Evolutionary conservation across 2,888 invertebrate genomes (phyloP), one percentile per base, ranked within the genome.

Genomic region (Leucoma salicis): DNA sequence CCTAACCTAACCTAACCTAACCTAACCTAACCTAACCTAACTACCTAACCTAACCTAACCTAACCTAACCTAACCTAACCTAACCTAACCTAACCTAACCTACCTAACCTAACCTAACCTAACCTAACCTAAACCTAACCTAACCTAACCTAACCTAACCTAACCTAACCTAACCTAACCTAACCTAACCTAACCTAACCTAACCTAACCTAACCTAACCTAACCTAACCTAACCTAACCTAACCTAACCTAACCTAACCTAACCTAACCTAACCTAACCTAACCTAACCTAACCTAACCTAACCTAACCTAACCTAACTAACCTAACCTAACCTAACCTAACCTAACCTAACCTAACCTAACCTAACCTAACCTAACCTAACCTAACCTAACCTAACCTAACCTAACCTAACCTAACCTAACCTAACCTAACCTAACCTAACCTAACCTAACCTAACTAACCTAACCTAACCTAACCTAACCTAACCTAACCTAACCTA

Each of bases 31-130:
- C 51, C 52, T 49, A 52, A 52, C 52, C 53, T 53, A 50, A 53
- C n/a, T n/a, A n/a, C 49, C 53, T 53, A 53, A 53, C 49, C 47
- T 49, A 49, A 53, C 49, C 53, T 49, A 49, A 53, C 53, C 50
- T 50, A 53, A 49, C 53, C 53, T 49, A 53, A 49, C 53, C 53
- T 48, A 50, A 54, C 50, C 53, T 48, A 47, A 45, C 44, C 45
- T 45, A 51, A 47, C 49, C 49, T 49, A 49, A 49, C 49, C 46
- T 43, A 46, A 50, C 50, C 43, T 42, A 46, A 43, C 42, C 33
- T 36, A 43, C 39, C 41, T 32, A 32, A 39, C 32, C 39, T 32
- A 32, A 39, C 32, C 39, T 32, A 47, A 50, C 44, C 47, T 42
- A 42, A 47, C 49, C 53, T 46, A 46, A 47, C 47, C 42, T 43